Percentiles rank a stretch among this genome's conserved stretches.
These are phyloP conservation scores for Prionailurus bengalensis DNA, from an alignment of 2,113 vertebrate species.

Conservation along the genomic window DNA sequence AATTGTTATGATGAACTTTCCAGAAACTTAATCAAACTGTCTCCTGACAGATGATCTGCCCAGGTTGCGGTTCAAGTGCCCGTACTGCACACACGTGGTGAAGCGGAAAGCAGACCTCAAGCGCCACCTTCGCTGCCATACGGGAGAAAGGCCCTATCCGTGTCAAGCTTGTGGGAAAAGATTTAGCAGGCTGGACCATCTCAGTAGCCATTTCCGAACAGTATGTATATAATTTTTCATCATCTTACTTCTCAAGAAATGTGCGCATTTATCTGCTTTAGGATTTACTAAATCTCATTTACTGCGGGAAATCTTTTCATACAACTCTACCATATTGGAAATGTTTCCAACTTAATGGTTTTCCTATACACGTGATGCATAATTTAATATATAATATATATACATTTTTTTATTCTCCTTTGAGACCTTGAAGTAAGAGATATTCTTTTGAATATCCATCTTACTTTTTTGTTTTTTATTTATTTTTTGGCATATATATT, in stretches of 20 bases:
- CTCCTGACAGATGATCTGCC: slow-evolving; percentile 92
- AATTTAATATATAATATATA: neutral
- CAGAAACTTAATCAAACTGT: neutral
- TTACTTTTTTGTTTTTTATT: neutral
- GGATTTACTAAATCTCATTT: neutral
- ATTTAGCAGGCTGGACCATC: slow-evolving; percentile 97
- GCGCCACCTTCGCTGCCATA: slow-evolving; percentile 97
- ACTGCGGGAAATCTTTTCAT: neutral
- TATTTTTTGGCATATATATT: neutral
- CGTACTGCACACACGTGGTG: slow-evolving; percentile 98
- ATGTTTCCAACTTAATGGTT: slow-evolving; percentile 32
- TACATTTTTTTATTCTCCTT: slow-evolving; percentile 15
- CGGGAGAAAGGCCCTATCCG: slow-evolving; percentile 96
- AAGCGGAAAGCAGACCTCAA: slow-evolving; percentile 99
- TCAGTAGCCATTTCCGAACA: slow-evolving; percentile 98
- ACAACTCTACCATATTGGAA: neutral
- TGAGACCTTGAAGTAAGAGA: neutral
- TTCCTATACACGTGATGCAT: neutral
- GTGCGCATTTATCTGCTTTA: neutral
- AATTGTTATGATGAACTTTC: neutral
- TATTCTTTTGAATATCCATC: neutral
- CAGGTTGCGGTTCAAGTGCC: slow-evolving; percentile 97
- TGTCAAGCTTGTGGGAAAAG: slow-evolving; percentile 98
- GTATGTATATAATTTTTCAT: slow-evolving; percentile 86
- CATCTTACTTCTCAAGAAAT: slow-evolving; percentile 58